Base-by-base conservation (phyloP, 2,113 vertebrate species). In the Chionomys nivalis region DNA sequence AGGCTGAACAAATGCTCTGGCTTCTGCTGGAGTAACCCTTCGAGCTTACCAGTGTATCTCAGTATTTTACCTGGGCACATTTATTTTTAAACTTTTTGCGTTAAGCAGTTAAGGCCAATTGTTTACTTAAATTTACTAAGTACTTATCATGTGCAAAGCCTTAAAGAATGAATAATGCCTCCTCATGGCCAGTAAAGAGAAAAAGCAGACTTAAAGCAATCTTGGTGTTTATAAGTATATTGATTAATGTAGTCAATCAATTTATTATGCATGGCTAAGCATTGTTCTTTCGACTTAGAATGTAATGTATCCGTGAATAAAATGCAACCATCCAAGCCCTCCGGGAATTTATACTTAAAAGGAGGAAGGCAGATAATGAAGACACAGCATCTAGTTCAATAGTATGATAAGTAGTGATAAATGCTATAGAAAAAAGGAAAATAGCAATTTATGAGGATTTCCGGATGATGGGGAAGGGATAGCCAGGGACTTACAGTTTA, bases 21-120 rank as follows among this genome's bases (percentile, higher is more conserved):
- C 99, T 99, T 98, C 98, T 99, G 52, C 98, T 99, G 98, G 99
- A 99, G 82, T 98, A 98, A 95, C 98, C 98, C 78, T 96, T 95
- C 0, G 97, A 99, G 23, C 98, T 99, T 87, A 99, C 99, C 92
- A 99, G 99, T 99, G 99, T 99, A 98, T 17, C 68, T 70, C 72
- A 88, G 83, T 82, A 58, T 93, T 87, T 95, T 94, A 17, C 77
- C 82, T 68, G 16, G 39, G 36, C 14, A 52, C 58, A 73, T 94
- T 89, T 89, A 58, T 73, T 83, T 65, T 52, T 76, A 75, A 96
- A 19, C 77, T 93, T 28, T 82, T 95, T 82, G 52, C 44, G 58
- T 94, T 58, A 65, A 87, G 52, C 85, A 87, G 77, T 97, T 52
- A 96, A 92, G 76, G 13, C 33, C 89, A 93, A 83, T 63, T 1